phyloP scores from a whole-genome alignment of 2,888 invertebrate genomes.

The Papilio demoleus region DNA sequence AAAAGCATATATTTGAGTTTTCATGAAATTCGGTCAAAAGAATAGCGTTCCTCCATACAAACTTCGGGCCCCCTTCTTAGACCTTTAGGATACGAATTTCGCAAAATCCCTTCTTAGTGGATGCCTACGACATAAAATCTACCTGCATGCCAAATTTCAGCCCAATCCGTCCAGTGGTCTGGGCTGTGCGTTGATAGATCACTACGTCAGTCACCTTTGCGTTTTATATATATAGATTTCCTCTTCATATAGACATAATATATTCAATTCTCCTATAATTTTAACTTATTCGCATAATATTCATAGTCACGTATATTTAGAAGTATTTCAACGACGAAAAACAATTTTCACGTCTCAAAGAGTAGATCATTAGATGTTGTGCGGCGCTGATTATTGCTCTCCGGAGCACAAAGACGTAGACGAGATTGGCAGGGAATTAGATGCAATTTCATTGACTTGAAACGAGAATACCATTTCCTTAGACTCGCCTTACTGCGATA shows the following conservation, averaged over 20 bases:
- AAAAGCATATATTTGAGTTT: too few species aligned
- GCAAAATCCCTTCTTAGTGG: too few species aligned
- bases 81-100: too few species aligned
- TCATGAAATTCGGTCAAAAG: too few species aligned
- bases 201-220: too few species aligned
- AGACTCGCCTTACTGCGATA: slow-evolving; percentile 59
- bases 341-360: slow-evolving; percentile 35
- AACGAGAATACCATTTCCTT: slow-evolving; percentile 61
- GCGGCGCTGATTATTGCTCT: slow-evolving; percentile 39
- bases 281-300: background rate
- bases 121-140: too few species aligned
- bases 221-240: too few species aligned
- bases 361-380: slow-evolving; percentile 34
- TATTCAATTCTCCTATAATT: background rate
- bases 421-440: slow-evolving; percentile 64
- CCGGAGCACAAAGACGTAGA: slow-evolving; percentile 53
- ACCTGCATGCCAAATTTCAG: too few species aligned
- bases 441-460: slow-evolving; percentile 69
- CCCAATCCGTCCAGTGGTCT: too few species aligned
- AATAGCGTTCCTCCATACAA: too few species aligned
- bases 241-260: background rate
- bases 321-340: background rate
- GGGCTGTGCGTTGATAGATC: too few species aligned
- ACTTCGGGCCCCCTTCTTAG: too few species aligned
- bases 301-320: background rate